These are phyloP conservation scores for Agriopis marginaria DNA, from an alignment of 2,888 invertebrate species.

Conservation along the genomic window DNA sequence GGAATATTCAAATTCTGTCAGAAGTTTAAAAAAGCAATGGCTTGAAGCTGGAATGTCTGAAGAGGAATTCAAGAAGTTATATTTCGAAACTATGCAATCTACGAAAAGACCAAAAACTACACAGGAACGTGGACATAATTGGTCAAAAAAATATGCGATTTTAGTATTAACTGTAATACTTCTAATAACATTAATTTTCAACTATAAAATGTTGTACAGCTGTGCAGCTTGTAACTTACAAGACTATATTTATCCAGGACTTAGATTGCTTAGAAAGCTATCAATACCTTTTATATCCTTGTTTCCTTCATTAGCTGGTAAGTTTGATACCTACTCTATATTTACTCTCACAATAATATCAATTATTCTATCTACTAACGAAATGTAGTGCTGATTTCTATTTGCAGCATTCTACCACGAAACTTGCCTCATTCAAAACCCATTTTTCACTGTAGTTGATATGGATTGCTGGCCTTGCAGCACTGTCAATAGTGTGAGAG, in stretches of 20 bases:
- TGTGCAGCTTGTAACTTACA: conserved; percentile 90
- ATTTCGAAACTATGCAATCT: conserved; percentile 75
- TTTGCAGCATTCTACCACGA: conserved; percentile 93
- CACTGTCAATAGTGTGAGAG: conserved; percentile 88
- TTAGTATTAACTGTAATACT: conserved; percentile 42
- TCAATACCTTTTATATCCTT: conserved; percentile 91
- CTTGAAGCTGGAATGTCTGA: conserved; percentile 87
- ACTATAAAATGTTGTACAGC: conserved; percentile 88
- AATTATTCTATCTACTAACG: not conserved
- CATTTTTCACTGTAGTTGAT: conserved; percentile 92
- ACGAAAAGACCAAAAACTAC: conserved; percentile 54
- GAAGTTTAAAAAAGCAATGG: conserved; percentile 86
- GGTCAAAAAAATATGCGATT: conserved; percentile 16
- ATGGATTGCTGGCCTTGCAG: conserved; percentile 95
- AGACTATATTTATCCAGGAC: conserved; percentile 92
- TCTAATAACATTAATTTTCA: conserved; percentile 60
- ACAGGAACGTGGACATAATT: not conserved
- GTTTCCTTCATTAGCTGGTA: conserved; percentile 92
- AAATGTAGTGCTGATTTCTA: not conserved
- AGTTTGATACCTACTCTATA: conserved; percentile 38
- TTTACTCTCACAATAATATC: not conserved
- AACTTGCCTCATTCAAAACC: conserved; percentile 93
- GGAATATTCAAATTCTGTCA: conserved; percentile 85
- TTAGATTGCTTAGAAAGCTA: conserved; percentile 90
- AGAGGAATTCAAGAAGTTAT: conserved; percentile 87